These are phyloP conservation scores for Dynastes tityus DNA, from an alignment of 2,888 invertebrate species.

Conservation along the genomic window DNA sequence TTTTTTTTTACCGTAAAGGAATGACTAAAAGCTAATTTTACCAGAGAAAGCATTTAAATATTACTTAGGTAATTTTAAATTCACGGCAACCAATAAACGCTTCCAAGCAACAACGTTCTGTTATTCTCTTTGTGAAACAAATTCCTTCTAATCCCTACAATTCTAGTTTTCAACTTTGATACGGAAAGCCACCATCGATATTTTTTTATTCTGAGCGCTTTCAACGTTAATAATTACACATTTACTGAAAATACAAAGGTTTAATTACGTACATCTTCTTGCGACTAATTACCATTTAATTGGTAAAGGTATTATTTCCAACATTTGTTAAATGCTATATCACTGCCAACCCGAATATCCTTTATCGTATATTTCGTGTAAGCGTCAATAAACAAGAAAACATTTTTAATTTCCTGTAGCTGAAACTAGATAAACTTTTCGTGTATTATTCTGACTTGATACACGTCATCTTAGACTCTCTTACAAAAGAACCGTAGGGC, in stretches of 20 bases:
- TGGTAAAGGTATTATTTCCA: too few relatives aligned
- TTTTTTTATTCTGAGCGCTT: background rate
- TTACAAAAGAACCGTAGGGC: background rate
- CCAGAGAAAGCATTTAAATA: too few relatives aligned
- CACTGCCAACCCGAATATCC: too few relatives aligned
- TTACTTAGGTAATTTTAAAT: background rate
- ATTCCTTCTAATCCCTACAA: background rate
- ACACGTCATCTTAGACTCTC: slow-evolving; percentile 13
- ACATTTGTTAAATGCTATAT: too few relatives aligned
- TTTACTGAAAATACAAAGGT: too few relatives aligned
- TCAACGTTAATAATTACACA: too few relatives aligned
- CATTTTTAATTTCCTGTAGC: slow-evolving; percentile 32
- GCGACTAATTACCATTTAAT: too few relatives aligned
- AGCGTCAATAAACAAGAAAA: background rate
- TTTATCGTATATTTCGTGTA: background rate
- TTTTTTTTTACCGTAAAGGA: too few relatives aligned
- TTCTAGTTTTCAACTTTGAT: background rate
- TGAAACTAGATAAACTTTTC: slow-evolving; percentile 14
- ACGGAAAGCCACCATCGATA: background rate
- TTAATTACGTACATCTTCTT: too few relatives aligned
- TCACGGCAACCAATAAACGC: background rate
- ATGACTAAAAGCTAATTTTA: too few relatives aligned
- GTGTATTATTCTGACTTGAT: slow-evolving; percentile 12
- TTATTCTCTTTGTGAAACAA: slow-evolving; percentile 1
- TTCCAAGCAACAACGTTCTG: background rate